phyloP scores from a whole-genome alignment of 2,888 invertebrate species.

The Sipha maydis region DNA sequence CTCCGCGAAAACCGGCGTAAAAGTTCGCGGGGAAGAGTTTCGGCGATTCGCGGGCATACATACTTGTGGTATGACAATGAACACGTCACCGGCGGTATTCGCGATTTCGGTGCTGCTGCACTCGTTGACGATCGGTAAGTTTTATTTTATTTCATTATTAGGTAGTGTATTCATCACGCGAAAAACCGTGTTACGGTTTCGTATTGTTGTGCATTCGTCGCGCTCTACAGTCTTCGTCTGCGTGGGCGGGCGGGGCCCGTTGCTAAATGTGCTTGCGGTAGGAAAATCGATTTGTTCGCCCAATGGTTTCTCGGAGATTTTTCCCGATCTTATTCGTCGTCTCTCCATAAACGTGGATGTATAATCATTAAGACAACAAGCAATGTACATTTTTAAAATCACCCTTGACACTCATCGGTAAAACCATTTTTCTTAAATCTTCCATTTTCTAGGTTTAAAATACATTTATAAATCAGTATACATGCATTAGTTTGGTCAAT shows the following conservation, averaged over 20 bases:
- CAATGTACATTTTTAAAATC: constrained; percentile 12
- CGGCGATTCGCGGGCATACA: background rate
- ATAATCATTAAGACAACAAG: background rate
- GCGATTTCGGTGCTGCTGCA: constrained; percentile 38
- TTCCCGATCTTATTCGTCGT: background rate
- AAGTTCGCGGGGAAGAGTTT: background rate
- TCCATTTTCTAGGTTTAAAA: background rate
- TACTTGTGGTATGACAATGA: constrained; percentile 1
- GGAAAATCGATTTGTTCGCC: constrained; percentile 24
- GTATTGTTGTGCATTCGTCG: background rate
- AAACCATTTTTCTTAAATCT: background rate
- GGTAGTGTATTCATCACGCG: background rate
- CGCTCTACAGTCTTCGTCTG: background rate
- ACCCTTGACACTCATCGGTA: background rate
- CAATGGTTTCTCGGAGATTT: constrained; percentile 29
- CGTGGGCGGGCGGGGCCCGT: background rate
- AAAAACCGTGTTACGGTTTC: background rate
- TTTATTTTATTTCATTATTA: background rate
- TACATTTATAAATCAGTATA: background rate
- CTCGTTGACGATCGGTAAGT: constrained; percentile 45
- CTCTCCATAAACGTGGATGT: background rate
- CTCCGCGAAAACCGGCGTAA: constrained; percentile 48
- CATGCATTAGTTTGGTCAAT: background rate
- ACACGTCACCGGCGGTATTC: background rate
- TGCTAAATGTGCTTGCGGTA: background rate